Evolutionary conservation across 2,113 vertebrate species (phyloP).

Genomic region (Dolichotis patagonum): DNA sequence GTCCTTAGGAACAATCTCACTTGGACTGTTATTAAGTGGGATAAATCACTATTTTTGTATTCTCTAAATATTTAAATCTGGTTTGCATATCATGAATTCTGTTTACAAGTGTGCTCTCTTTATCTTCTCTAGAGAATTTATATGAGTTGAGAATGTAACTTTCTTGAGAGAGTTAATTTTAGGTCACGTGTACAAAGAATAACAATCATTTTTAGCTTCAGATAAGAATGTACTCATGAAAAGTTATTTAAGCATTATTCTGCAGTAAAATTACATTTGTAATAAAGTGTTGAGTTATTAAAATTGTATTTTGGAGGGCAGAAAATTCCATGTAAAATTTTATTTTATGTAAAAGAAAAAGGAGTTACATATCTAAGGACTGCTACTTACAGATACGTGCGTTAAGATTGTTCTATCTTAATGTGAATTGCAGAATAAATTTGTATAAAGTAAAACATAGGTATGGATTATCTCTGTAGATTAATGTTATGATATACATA

Average conservation of each 20-base stretch:
- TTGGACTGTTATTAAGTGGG: neutral
- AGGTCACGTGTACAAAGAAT: neutral
- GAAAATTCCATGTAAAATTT: neutral
- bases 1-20: neutral
- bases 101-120: neutral
- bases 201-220: neutral
- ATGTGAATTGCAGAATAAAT: neutral
- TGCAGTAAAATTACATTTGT: neutral
- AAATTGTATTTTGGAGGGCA: neutral
- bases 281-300: neutral
- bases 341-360: neutral
- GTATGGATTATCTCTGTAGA: neutral
- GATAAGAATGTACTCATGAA: neutral
- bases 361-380: neutral
- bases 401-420: slow-evolving; percentile 11
- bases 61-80: neutral
- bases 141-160: neutral
- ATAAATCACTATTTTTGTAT: neutral
- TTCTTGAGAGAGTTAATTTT: neutral
- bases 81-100: neutral
- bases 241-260: neutral
- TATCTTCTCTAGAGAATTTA: neutral
- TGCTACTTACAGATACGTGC: neutral
- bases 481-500: slow-evolving; percentile 23
- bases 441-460: neutral